Evolutionary conservation across 2,113 vertebrate species (phyloP).

Genomic region (Microcebus ravelobensis): DNA sequence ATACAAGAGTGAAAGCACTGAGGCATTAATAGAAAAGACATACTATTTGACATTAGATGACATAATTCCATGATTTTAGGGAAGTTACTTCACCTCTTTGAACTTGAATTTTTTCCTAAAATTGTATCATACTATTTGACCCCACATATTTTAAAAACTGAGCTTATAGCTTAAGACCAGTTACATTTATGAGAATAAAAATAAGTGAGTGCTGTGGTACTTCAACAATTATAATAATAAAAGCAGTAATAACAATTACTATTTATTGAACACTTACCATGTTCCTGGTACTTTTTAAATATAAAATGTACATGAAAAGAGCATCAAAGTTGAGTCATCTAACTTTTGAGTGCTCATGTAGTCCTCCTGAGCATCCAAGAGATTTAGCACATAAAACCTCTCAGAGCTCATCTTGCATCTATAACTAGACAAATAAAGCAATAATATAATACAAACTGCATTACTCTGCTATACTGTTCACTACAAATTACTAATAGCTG

Average conservation of each 20-base stretch:
- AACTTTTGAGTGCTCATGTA: background rate
- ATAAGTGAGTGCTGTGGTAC: background rate
- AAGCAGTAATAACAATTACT: background rate
- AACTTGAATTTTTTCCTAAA: constrained; percentile 34
- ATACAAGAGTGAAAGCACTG: background rate
- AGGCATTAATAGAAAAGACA: background rate
- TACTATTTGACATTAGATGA: background rate
- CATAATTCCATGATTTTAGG: constrained; percentile 1
- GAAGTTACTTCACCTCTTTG: constrained; percentile 21
- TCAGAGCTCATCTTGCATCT: background rate
- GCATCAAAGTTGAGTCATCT: background rate
- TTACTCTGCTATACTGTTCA: background rate
- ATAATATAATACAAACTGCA: background rate
- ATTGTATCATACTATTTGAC: background rate
- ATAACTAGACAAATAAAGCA: background rate
- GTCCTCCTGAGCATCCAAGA: background rate
- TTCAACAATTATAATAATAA: background rate
- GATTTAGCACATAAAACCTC: background rate
- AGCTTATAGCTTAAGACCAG: background rate
- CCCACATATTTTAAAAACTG: background rate
- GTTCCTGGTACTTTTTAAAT: background rate
- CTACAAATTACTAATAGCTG: background rate
- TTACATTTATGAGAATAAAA: constrained; percentile 4
- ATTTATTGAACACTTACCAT: background rate
- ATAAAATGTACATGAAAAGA: background rate